phyloP scores from a whole-genome alignment of 1,140 invertebrate species.

The Lamellibrachia luymesi region DNA sequence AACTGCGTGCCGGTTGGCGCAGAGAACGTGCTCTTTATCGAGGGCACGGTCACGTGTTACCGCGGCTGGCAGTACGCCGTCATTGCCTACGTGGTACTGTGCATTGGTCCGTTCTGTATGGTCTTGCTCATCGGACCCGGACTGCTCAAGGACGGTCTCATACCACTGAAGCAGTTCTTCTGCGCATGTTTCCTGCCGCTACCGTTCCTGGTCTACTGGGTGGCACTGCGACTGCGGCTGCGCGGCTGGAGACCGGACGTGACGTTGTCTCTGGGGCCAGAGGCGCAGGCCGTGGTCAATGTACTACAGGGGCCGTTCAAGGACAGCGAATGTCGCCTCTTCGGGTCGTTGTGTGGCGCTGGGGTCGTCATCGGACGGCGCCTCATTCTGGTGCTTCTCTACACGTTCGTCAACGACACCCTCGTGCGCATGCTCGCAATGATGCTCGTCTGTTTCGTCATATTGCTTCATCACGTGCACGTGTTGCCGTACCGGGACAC shows the following conservation, averaged over 20 bases:
- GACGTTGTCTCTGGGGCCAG: background rate
- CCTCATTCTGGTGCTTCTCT: slow-evolving; percentile 22
- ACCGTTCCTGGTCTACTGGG: slow-evolving; percentile 26
- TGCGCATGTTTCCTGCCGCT: slow-evolving; percentile 22
- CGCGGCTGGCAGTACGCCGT: slow-evolving; percentile 25
- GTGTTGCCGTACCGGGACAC: slow-evolving; percentile 25
- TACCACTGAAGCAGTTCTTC: slow-evolving; percentile 26
- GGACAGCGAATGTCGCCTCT: slow-evolving; percentile 18
- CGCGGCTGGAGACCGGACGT: slow-evolving; percentile 12
- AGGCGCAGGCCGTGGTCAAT: slow-evolving; percentile 17
- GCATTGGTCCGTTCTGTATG: slow-evolving; percentile 25
- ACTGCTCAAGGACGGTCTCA: slow-evolving; percentile 24
- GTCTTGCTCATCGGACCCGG: slow-evolving; percentile 27
- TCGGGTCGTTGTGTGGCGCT: slow-evolving; percentile 23
- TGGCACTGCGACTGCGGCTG: slow-evolving; percentile 12
- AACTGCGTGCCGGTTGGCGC: slow-evolving; percentile 25
- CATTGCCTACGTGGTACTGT: slow-evolving; percentile 19
- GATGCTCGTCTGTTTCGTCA: slow-evolving; percentile 27
- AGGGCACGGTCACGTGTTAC: slow-evolving; percentile 23
- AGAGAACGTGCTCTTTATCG: slow-evolving; percentile 22
- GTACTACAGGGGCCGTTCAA: slow-evolving; percentile 26
- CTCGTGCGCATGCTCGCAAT: slow-evolving; percentile 24
- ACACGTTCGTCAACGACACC: slow-evolving; percentile 27
- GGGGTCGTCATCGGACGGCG: slow-evolving; percentile 26
- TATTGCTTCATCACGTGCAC: slow-evolving; percentile 26